A percentile compares a stretch with the other conserved stretches of the same genome.
phyloP scores from a whole-genome alignment of 1,140 invertebrate species.

The Ips typographus region DNA sequence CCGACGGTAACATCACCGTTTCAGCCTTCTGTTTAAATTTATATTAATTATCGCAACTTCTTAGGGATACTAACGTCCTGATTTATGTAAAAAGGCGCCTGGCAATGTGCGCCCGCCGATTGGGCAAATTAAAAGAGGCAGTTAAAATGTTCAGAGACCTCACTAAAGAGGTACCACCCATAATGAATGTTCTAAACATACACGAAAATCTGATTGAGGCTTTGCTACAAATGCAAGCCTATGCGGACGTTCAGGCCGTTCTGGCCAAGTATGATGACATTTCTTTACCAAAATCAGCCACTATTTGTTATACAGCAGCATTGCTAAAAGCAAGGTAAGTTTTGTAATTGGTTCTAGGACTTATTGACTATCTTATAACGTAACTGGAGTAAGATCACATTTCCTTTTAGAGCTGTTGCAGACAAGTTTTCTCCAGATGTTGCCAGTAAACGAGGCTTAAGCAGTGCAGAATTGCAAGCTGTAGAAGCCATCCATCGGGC shows the following conservation, averaged over 20 bases:
- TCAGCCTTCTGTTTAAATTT: not conserved
- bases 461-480: constrained; percentile 88
- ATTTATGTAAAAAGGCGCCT: constrained; percentile 93
- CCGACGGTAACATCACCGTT: constrained; percentile 52
- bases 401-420: constrained; percentile 64
- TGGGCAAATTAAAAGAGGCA: constrained; percentile 92
- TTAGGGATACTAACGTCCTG: constrained; percentile 89
- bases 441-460: constrained; percentile 83
- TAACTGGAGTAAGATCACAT: not conserved
- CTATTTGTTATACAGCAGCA: constrained; percentile 97
- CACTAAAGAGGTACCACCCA: constrained; percentile 95
- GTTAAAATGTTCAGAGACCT: constrained; percentile 97
- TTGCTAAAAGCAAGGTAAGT: constrained; percentile 81
- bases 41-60: not conserved
- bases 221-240: constrained; percentile 92
- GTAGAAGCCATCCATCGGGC: constrained; percentile 96
- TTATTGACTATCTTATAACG: not conserved
- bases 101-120: constrained; percentile 95
- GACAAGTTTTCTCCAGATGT: constrained; percentile 92
- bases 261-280: constrained; percentile 97
- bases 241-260: constrained; percentile 94
- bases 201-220: constrained; percentile 98
- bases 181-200: constrained; percentile 93
- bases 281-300: constrained; percentile 91
- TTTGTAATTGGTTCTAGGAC: no score